Conservation (phyloP, 2,113 vertebrate species). For the Vanacampus margaritifer region DNA sequence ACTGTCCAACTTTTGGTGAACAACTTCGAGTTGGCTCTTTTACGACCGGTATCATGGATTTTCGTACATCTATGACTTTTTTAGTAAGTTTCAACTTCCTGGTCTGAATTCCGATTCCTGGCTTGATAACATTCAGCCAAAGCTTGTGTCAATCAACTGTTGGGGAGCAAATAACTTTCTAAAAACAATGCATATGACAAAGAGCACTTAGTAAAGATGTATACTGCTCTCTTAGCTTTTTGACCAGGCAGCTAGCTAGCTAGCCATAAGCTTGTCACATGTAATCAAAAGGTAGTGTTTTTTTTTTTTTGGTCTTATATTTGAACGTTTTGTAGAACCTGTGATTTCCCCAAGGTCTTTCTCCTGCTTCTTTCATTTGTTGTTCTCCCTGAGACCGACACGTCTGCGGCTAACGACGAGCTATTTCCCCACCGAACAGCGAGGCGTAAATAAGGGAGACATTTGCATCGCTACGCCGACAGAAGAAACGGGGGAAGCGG, state of each 20-base stretch:
- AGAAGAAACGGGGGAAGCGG: conserved; percentile 33
- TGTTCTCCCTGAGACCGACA: conserved; percentile 25
- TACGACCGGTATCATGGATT: too few species aligned
- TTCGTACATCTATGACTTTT: too few species aligned
- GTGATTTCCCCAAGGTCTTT: conserved; percentile 37
- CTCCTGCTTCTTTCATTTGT: conserved; percentile 50
- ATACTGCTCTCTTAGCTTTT: not conserved
- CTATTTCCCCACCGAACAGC: conserved; percentile 47
- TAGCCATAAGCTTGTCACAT: not conserved
- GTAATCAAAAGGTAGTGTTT: not conserved
- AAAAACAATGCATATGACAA: not conserved
- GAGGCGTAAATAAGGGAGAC: conserved; percentile 44
- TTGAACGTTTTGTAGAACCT: conserved; percentile 8
- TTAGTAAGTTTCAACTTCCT: too few species aligned
- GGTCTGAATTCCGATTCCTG: not conserved
- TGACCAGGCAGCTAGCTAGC: not conserved
- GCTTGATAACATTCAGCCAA: not conserved
- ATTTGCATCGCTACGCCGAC: conserved; percentile 28
- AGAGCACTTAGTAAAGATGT: not conserved
- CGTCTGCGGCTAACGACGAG: conserved; percentile 50
- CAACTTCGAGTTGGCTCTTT: too few species aligned
- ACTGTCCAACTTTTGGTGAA: too few species aligned
- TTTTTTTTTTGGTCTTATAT: not conserved
- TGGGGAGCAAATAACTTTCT: not conserved
- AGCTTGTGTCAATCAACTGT: not conserved